Conservation (phyloP, 2,888 invertebrate genomes). For the Drosophila subsilvestris region DNA sequence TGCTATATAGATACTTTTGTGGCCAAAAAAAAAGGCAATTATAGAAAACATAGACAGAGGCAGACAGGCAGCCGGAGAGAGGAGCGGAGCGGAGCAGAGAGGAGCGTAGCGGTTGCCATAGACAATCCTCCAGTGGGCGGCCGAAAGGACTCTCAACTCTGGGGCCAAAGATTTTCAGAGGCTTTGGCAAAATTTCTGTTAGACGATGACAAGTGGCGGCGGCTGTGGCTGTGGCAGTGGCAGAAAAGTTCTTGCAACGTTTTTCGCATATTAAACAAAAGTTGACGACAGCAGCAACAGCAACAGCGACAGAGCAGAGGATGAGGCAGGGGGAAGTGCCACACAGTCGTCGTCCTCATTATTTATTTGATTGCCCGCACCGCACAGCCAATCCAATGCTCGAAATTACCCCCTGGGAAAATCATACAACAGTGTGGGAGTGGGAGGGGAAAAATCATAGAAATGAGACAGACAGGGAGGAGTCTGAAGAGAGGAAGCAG, state of each 20-base stretch:
- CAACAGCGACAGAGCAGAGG: background rate
- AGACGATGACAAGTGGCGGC: slow-evolving; percentile 61
- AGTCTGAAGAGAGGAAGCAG: no score
- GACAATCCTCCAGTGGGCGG: background rate
- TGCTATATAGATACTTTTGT: slow-evolving; percentile 1
- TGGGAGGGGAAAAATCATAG: slow-evolving; percentile 1
- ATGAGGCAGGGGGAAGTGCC: slow-evolving; percentile 15
- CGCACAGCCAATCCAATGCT: slow-evolving; percentile 70
- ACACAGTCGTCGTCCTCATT: slow-evolving; percentile 68
- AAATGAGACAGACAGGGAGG: background rate
- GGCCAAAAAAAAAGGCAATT: background rate
- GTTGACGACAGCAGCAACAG: slow-evolving; percentile 46
- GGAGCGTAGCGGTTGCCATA: background rate
- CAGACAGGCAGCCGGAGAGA: slow-evolving; percentile 32
- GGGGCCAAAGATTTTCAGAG: slow-evolving; percentile 25
- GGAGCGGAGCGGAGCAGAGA: no score
- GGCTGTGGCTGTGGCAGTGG: slow-evolving; percentile 21
- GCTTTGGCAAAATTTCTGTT: slow-evolving; percentile 40
- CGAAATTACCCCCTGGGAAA: slow-evolving; percentile 71
- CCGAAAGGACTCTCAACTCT: background rate
- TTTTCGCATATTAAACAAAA: slow-evolving; percentile 79
- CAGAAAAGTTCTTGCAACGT: slow-evolving; percentile 73
- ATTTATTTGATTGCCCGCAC: slow-evolving; percentile 76
- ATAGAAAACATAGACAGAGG: slow-evolving; percentile 58
- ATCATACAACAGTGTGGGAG: slow-evolving; percentile 3